phyloP scores from a whole-genome alignment of 2,113 vertebrate genomes.

The Myxocyprinus asiaticus region DNA sequence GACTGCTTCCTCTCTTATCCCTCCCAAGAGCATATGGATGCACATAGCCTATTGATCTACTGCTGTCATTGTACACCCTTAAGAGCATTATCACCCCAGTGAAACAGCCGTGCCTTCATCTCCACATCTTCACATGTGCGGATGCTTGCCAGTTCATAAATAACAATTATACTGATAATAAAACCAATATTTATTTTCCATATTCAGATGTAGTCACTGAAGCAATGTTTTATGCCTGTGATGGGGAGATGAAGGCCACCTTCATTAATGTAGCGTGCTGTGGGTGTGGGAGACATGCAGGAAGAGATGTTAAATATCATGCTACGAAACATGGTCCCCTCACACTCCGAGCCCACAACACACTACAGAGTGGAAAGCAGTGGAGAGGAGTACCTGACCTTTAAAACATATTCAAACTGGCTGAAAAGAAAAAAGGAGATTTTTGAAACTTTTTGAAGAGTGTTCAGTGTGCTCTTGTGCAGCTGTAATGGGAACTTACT shows the following conservation, averaged over 20 bases:
- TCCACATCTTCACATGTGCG: slow-evolving; percentile 33
- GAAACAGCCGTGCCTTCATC: slow-evolving; percentile 52
- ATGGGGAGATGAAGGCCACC: slow-evolving; percentile 48
- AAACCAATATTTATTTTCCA: slow-evolving; percentile 62
- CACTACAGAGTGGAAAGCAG: background rate
- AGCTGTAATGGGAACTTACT: background rate
- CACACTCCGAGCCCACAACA: background rate
- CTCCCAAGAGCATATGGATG: slow-evolving; percentile 21
- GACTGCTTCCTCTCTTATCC: slow-evolving; percentile 10
- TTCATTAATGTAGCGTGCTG: slow-evolving; percentile 43
- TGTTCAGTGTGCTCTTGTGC: background rate
- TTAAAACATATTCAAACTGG: slow-evolving; percentile 21
- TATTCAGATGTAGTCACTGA: slow-evolving; percentile 43
- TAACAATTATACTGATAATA: slow-evolving; percentile 60
- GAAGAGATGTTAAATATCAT: slow-evolving; percentile 1
- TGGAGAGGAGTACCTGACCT: slow-evolving; percentile 36
- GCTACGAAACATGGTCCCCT: background rate
- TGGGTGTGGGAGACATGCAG: background rate
- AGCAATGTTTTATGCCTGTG: slow-evolving; percentile 54
- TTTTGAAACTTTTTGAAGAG: background rate
- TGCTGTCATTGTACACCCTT: slow-evolving; percentile 28
- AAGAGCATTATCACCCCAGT: slow-evolving; percentile 54
- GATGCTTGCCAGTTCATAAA: slow-evolving; percentile 50
- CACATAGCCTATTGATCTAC: slow-evolving; percentile 45
- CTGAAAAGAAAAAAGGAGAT: background rate